Evolutionary conservation across 2,888 invertebrate genomes (phyloP), one percentile per base, ranked within the genome.

Genomic region (Meiosimyza decipiens): DNA sequence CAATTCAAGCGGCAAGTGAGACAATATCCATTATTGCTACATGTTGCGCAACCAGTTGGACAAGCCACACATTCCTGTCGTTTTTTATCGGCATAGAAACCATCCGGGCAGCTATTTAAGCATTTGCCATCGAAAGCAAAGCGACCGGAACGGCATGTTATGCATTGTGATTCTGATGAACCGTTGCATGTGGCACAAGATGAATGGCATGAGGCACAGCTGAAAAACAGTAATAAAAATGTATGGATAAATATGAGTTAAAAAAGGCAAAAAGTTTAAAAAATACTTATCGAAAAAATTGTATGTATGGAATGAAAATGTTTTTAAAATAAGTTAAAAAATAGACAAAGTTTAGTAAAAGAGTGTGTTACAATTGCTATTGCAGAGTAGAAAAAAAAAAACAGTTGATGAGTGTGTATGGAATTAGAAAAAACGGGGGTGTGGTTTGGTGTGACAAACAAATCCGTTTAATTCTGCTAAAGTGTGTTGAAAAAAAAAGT

Each of bases 141-240:
- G 74, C 90, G 90, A 65, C 93, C 92, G 52, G 91, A 88, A 74
- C 92, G 92, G 87, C 96, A 96, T 15, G 93, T 91, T 79, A 95
- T 93, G 87, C 96, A 96, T 82, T 95, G 93, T 33, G 91, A 89
- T 80, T 92, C 92, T 50, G 91, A 91, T 16, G 93, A 91, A 49
- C 95, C 95, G 79, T 91, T 91, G 85, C 95, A 95, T 33, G 94
- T 93, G 81, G 93, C 92, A 85, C 95, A 95, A 33, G 92, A 90
- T 66, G 91, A 87, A 87, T 95, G 94, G 83, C 95, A 95, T 66
- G 91, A 90, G 51, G 92, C 91, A 85, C 95, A 95, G 82, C 92
- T 93, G 79, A 6, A 79, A 71, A 49, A 64, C 13, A 33, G 57
- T 6, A 68, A 33, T 51, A 59, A 40, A 33, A 71, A 64, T 40